Percentiles rank a stretch among this genome's conserved stretches.
Evolutionary conservation across 1,140 invertebrate genomes (phyloP).

Genomic region (Diorhabda carinulata): DNA sequence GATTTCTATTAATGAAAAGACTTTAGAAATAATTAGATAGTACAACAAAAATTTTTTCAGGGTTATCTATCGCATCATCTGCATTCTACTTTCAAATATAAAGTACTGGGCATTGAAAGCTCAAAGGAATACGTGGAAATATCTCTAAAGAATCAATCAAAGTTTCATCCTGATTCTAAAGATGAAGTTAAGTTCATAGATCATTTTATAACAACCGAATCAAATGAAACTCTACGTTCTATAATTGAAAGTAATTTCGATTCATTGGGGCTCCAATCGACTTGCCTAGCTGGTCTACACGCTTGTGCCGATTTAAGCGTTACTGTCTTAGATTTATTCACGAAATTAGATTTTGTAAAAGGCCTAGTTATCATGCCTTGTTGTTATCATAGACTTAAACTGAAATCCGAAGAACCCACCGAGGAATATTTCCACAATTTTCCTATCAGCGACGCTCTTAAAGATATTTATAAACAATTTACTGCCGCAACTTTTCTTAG

Average conservation of each 20-base stretch:
- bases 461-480: constrained; percentile 41
- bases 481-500: constrained; percentile 50
- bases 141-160: constrained; percentile 60
- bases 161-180: constrained; percentile 53
- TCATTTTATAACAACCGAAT: constrained; percentile 54
- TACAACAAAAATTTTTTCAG: constrained; percentile 35
- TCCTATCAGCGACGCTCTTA: constrained; percentile 56
- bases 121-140: constrained; percentile 57
- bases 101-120: constrained; percentile 72
- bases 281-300: constrained; percentile 69
- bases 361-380: constrained; percentile 73
- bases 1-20: too few relatives aligned
- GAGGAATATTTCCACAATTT: constrained; percentile 57
- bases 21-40: too few relatives aligned
- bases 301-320: constrained; percentile 80
- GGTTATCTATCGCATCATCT: constrained; percentile 75
- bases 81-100: constrained; percentile 58
- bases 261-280: constrained; percentile 37
- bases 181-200: constrained; percentile 56
- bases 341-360: constrained; percentile 55
- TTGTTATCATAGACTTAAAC: constrained; percentile 67
- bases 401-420: constrained; percentile 16
- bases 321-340: constrained; percentile 67
- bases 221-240: constrained; percentile 48
- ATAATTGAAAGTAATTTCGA: constrained; percentile 46